Conservation (phyloP, 1,140 invertebrate species). For the Leptopilina boulardi region DNA sequence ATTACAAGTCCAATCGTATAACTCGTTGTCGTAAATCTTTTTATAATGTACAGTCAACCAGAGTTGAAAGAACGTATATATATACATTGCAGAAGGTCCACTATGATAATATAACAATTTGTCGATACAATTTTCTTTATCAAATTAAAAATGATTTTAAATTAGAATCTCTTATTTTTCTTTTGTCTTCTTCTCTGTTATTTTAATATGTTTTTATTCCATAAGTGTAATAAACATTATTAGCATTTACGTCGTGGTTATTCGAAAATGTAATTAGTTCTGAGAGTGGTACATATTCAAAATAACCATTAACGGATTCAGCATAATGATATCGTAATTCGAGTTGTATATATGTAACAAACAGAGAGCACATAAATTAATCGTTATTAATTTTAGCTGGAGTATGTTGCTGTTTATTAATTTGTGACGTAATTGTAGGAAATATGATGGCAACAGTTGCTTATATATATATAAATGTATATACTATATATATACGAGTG, state of each 20-base stretch:
- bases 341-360: neutral
- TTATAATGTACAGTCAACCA: constrained; percentile 42
- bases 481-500: constrained; percentile 46
- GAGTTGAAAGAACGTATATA: constrained; percentile 20
- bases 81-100: constrained; percentile 14
- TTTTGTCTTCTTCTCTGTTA: neutral
- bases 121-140: neutral
- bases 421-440: constrained; percentile 57
- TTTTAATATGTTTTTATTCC: no score
- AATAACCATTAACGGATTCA: neutral
- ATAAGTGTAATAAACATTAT: neutral
- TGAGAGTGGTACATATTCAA: neutral
- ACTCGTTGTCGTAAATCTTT: constrained; percentile 50
- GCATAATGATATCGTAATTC: neutral
- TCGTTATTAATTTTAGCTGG: constrained; percentile 7
- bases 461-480: no score
- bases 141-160: no score
- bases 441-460: constrained; percentile 54
- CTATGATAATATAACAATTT: neutral
- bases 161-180: no score
- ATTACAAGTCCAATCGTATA: constrained; percentile 54
- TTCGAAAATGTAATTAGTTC: neutral
- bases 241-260: neutral
- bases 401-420: constrained; percentile 46
- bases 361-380: neutral